Percentiles rank a stretch among this genome's conserved stretches.
These are phyloP conservation scores for Falcaria lacertinaria DNA, from an alignment of 2,888 invertebrate species.

Conservation along the genomic window DNA sequence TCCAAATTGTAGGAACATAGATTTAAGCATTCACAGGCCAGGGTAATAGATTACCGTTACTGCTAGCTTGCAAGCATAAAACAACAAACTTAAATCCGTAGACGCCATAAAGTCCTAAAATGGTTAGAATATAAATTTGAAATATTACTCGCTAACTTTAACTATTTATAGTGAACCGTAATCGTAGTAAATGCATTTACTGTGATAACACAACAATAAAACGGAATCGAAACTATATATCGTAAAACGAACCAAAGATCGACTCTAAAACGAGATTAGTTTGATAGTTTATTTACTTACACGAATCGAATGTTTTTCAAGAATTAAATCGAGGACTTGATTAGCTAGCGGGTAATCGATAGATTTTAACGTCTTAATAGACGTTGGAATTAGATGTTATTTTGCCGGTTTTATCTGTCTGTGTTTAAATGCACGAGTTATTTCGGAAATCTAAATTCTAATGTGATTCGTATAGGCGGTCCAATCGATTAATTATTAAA, in stretches of 20 bases:
- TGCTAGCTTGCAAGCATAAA: no score
- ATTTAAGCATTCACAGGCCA: no score
- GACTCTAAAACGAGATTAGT: slow-evolving; percentile 36
- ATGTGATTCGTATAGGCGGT: neutral
- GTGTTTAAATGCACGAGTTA: neutral
- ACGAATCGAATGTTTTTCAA: slow-evolving; percentile 34
- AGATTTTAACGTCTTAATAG: slow-evolving; percentile 51
- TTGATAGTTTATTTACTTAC: slow-evolving; percentile 42
- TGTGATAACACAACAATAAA: slow-evolving; percentile 8
- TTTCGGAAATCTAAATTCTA: neutral
- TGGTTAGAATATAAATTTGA: no score
- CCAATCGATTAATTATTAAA: neutral
- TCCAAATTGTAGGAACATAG: no score
- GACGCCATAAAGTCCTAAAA: no score
- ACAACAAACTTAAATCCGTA: no score
- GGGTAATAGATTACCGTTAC: no score
- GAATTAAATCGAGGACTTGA: slow-evolving; percentile 39
- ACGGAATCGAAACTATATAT: slow-evolving; percentile 7
- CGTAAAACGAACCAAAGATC: slow-evolving; percentile 27
- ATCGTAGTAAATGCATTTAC: slow-evolving; percentile 17
- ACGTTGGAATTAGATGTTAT: slow-evolving; percentile 22
- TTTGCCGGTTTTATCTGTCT: slow-evolving; percentile 14
- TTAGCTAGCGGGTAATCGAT: slow-evolving; percentile 33
- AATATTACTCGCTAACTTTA: no score
- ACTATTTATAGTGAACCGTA: neutral